Evolutionary conservation across 2,113 vertebrate genomes (phyloP), one percentile per base, ranked within the genome.

Genomic region (Eulacestoma nigropectus): DNA sequence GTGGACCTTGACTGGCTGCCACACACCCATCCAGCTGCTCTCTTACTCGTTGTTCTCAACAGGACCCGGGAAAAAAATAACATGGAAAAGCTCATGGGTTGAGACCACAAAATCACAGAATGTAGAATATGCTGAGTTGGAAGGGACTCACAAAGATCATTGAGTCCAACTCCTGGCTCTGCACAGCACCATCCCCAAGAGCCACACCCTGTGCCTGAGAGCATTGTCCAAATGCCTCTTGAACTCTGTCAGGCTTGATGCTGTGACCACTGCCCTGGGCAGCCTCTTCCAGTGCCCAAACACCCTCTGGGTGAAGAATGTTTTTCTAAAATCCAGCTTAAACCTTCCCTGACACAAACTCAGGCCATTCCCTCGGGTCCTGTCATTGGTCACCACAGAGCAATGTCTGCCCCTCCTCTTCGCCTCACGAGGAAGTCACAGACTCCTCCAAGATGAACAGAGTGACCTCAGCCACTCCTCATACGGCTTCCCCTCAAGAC

Each of bases 361-460:
- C 52, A 67, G 16, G 8, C 17, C 26, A 32, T 26, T 42, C 8
- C 5, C 17, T 76, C 0, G 0, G 7, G 13, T 50, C 13, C 26
- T 32, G 11, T 21, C 26, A 26, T 1, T 30, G 25, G 7, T 30
- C 25, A 75, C 15, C 11, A 49, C 11, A 32, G 10, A 74, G 29
- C 19, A 64, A 3, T 41, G 35, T 13, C 62, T 49, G 25, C 1
- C 20, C 8, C 13, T 42, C 32, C 12, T 25, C 30, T 41, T 67
- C 16, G 7, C 11, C 4, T 35, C 32, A 57, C 0, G 0, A 75
- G 49, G 29, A 65, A 65, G 30, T 65, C 0, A 0, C 16, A 49
- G 35, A 7, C 7, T 65, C 16, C 15, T 46, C 22, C 29, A 21
- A 20, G 13, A 2, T 50, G 5, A 67, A 32, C 11, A 35, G 32